Conservation (phyloP, 2,797 vertebrate species). For the Microctenopoma lineatum region DNA sequence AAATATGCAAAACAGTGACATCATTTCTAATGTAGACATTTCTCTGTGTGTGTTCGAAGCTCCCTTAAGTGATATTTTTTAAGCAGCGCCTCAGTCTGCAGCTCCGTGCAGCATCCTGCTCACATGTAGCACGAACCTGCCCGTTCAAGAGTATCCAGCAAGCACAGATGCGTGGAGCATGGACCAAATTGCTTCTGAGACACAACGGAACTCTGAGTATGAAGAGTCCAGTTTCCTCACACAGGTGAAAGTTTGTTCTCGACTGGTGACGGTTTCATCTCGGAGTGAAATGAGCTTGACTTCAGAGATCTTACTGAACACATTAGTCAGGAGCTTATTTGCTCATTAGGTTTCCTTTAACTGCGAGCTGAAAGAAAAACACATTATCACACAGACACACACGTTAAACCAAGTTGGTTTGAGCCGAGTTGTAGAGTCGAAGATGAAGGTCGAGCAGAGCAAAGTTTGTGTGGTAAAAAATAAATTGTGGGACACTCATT, state of each 20-base stretch:
- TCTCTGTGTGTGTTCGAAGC: too few species aligned
- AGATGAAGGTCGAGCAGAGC: conserved; percentile 25
- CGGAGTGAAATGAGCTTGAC: conserved; percentile 36
- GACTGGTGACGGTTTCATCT: conserved; percentile 41
- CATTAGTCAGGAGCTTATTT: conserved; percentile 44
- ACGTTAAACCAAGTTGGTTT: conserved; percentile 33
- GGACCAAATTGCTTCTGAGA: conserved; percentile 13
- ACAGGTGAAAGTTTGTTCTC: conserved; percentile 38
- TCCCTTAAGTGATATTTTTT: neutral
- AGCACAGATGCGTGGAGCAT: conserved; percentile 15
- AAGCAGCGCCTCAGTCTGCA: conserved; percentile 1
- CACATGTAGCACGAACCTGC: too few species aligned
- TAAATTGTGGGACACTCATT: too few species aligned
- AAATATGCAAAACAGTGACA: too few species aligned
- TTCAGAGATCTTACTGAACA: conserved; percentile 39
- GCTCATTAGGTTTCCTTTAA: conserved; percentile 54
- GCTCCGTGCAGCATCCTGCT: neutral
- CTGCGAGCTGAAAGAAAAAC: conserved; percentile 48
- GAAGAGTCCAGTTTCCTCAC: conserved; percentile 36
- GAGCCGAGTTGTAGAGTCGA: conserved; percentile 33
- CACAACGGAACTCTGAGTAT: neutral
- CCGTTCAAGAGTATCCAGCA: neutral
- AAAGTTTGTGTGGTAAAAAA: too few species aligned
- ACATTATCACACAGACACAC: conserved; percentile 51
- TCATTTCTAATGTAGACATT: too few species aligned